Evolutionary conservation across 1,140 invertebrate genomes (phyloP).

Genomic region (Goniozus legneri): DNA sequence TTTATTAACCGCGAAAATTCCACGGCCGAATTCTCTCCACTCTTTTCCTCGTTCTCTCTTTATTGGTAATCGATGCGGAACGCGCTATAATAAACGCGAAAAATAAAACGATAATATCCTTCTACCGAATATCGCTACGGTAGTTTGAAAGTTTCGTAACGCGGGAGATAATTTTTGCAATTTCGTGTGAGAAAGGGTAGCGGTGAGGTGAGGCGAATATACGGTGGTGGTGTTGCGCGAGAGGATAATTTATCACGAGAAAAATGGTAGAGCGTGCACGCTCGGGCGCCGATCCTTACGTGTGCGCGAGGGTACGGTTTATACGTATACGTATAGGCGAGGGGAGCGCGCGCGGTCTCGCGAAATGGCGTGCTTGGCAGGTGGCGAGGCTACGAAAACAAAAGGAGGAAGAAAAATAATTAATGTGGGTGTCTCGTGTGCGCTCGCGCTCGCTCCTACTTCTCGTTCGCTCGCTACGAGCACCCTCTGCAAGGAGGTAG

Average conservation of each 20-base stretch:
- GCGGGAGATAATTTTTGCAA: no score
- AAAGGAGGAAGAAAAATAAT: slow-evolving; percentile 42
- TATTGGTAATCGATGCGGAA: no score
- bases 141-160: not conserved
- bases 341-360: slow-evolving; percentile 7
- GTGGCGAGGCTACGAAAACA: slow-evolving; percentile 22
- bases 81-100: not conserved
- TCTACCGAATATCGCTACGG: not conserved
- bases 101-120: no score
- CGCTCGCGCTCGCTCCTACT: slow-evolving; percentile 18
- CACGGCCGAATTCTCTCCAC: no score
- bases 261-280: not conserved
- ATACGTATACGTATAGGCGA: no score
- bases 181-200: no score
- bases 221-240: no score
- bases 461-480: slow-evolving; percentile 14
- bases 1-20: no score
- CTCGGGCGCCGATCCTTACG: no score
- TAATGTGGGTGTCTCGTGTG: slow-evolving; percentile 42
- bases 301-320: no score
- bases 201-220: no score
- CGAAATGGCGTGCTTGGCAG: slow-evolving; percentile 24
- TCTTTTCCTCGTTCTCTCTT: no score
- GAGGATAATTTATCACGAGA: not conserved
- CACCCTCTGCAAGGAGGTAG: slow-evolving; percentile 5